These are phyloP conservation scores for Trachymyrmex septentrionalis DNA, from an alignment of 1,140 invertebrate species.

Conservation along the genomic window DNA sequence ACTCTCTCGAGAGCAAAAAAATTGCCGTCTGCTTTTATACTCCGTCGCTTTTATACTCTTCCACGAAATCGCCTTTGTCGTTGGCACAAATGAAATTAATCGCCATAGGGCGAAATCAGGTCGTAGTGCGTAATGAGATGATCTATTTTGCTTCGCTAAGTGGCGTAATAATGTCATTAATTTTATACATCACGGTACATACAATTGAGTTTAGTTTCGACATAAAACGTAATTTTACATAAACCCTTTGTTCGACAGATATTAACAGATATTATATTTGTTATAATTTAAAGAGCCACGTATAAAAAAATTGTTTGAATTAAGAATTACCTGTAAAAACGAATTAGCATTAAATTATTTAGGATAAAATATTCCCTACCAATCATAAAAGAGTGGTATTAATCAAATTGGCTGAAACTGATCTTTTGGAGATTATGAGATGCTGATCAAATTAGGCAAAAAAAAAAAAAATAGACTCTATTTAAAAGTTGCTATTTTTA, in stretches of 20 bases:
- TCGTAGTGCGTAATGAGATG: slow-evolving; percentile 28
- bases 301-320: not conserved
- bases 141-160: slow-evolving; percentile 25
- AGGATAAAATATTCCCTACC: not conserved
- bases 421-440: too few species aligned
- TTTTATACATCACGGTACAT: not conserved
- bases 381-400: too few species aligned
- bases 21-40: not conserved
- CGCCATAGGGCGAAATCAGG: slow-evolving; percentile 18
- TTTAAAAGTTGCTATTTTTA: too few species aligned
- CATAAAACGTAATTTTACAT: not conserved
- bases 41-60: slow-evolving; percentile 3
- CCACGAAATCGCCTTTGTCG: slow-evolving; percentile 35
- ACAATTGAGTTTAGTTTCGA: slow-evolving; percentile 2
- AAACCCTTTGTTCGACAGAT: not conserved
- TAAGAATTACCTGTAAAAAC: not conserved
- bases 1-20: slow-evolving; percentile 7
- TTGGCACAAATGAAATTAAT: slow-evolving; percentile 44
- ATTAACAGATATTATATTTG: not conserved
- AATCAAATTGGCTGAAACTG: too few species aligned
- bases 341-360: not conserved
- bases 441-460: too few species aligned
- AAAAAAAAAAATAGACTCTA: too few species aligned
- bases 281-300: not conserved
- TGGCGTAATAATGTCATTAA: slow-evolving; percentile 36